Evolutionary conservation across 2,113 vertebrate species (phyloP), one percentile per base, ranked within the genome.

Genomic region (Stomatorhinus ivindoensis): DNA sequence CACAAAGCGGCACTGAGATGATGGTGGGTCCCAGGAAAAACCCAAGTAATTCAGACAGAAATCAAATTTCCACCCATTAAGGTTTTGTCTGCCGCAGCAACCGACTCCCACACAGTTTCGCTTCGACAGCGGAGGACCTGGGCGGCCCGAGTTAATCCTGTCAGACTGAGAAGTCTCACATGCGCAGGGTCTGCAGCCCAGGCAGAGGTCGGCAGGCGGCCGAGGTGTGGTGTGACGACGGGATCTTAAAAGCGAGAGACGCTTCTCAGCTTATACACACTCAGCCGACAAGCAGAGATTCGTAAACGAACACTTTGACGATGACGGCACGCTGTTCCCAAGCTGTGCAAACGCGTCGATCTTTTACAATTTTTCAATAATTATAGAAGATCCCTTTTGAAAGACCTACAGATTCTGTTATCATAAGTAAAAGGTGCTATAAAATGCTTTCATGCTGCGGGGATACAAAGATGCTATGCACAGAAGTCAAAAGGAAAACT

Each of bases 21-120:
- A 89, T 92, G 91, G 90, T 92, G 58, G 90, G 91, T 91, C 87
- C 48, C 93, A 90, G 91, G 91, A 55, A 87, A 50, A 55, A 91
- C n/a, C 58, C n/a, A 65, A 89, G 69, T 21, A 92, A 91, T 91
- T 93, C 90, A 93, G 61, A 92, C 88, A 90, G n/a, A 69, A 53
- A 53, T 89, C 9, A 88, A 91, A 93, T 94, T 91, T 92, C 93
- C 87, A 88, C 91, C 92, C 91, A 94, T 94, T 93, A 94, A 92
- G 86, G 92, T 90, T 93, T 93, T 93, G 42, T 91, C 65, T 88
- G 89, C 91, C 15, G 39, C 88, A 89, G 91, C 50, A 89, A 89
- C 88, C 91, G 91, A 92, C 89, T 90, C 65, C 90, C 91, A 90
- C 88, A 19, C 53, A 48, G 86, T 89, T 87, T 83, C 48, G 86